Evolutionary conservation across 2,888 invertebrate species (phyloP).

Genomic region (Caenorhabditis auriculariae): DNA sequence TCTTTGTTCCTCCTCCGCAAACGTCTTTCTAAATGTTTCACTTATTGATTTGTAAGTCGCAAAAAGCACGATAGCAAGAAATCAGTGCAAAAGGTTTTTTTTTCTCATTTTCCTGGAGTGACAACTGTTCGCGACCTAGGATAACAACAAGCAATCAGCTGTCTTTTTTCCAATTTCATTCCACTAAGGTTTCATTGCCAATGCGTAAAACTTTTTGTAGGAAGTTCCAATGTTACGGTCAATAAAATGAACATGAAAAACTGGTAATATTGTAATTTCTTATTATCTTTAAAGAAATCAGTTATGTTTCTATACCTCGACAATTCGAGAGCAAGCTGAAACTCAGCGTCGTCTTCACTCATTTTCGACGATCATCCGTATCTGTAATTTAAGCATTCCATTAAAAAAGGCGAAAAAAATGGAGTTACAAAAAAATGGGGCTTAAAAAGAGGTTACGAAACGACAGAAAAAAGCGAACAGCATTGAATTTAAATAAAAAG

Average conservation of each 20-base stretch:
- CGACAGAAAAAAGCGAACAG: background rate
- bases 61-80: background rate
- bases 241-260: too few relatives aligned
- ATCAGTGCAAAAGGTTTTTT: slow-evolving; percentile 12
- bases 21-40: slow-evolving; percentile 39
- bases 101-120: too few relatives aligned
- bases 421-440: background rate
- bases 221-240: too few relatives aligned
- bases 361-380: slow-evolving; percentile 3
- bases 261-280: too few relatives aligned
- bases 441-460: slow-evolving; percentile 1
- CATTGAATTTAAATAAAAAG: background rate
- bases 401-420: background rate
- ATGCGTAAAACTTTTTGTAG: too few relatives aligned
- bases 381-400: slow-evolving; percentile 2
- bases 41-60: too few relatives aligned
- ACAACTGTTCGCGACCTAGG: too few relatives aligned
- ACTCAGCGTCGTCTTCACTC: slow-evolving; percentile 34
- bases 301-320: too few relatives aligned
- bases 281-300: too few relatives aligned
- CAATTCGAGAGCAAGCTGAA: slow-evolving; percentile 35
- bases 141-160: background rate
- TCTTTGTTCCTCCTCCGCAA: slow-evolving; percentile 24
- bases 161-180: slow-evolving; percentile 2
- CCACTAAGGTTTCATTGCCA: too few relatives aligned